Conservation (phyloP, 2,797 vertebrate genomes). For the Rachycentron canadum region DNA sequence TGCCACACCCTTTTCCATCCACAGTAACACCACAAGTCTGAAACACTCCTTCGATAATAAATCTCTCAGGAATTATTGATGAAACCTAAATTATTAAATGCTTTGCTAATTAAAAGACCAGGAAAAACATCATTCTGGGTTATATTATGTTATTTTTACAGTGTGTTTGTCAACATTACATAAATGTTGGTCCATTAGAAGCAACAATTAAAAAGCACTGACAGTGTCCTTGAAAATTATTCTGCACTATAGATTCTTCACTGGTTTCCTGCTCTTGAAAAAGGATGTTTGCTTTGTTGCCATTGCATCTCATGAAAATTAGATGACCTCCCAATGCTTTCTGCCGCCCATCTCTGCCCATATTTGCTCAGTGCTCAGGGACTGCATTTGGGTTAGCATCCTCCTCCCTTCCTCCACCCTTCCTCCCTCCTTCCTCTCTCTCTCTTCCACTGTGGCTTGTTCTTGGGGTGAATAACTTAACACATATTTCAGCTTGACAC, state of each 20-base stretch:
- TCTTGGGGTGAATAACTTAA: slow-evolving; percentile 80
- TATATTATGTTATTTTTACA: slow-evolving; percentile 11
- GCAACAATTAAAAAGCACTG: slow-evolving; percentile 41
- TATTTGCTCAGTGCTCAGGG: slow-evolving; percentile 73
- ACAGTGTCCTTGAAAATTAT: slow-evolving; percentile 65
- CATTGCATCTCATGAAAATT: slow-evolving; percentile 84
- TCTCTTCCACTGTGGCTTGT: slow-evolving; percentile 45
- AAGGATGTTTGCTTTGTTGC: slow-evolving; percentile 81
- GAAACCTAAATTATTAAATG: slow-evolving; percentile 64
- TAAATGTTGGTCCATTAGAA: slow-evolving; percentile 18
- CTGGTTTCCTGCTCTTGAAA: slow-evolving; percentile 64
- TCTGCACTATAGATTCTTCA: slow-evolving; percentile 63
- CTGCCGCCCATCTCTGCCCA: slow-evolving; percentile 66
- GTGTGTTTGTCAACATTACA: slow-evolving; percentile 9
- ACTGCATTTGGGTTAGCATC: slow-evolving; percentile 72
- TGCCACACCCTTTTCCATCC: slow-evolving; percentile 42
- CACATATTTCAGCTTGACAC: slow-evolving; percentile 84
- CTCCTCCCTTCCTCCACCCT: slow-evolving; percentile 30
- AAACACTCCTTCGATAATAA: slow-evolving; percentile 61
- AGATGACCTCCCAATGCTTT: slow-evolving; percentile 78
- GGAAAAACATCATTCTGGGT: slow-evolving; percentile 19
- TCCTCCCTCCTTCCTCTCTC: not conserved
- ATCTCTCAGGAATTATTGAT: slow-evolving; percentile 73
- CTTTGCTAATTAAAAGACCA: slow-evolving; percentile 38
- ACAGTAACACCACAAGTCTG: slow-evolving; percentile 31